phyloP scores from a whole-genome alignment of 2,888 invertebrate genomes.

The Trachelus troglodyta region DNA sequence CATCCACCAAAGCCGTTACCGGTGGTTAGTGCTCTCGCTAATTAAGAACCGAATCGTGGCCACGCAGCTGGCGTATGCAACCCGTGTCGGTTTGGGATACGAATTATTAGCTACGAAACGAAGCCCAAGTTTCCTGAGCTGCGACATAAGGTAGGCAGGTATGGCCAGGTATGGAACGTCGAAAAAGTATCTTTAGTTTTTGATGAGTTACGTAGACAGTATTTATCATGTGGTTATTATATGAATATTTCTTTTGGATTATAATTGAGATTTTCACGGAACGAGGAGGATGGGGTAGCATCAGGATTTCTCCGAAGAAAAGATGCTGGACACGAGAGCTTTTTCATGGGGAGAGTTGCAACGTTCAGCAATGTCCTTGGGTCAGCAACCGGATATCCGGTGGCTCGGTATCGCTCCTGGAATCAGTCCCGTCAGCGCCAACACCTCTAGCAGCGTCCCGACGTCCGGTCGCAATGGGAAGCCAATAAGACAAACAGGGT shows the following conservation, averaged over 20 bases:
- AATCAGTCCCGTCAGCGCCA: slow-evolving; percentile 60
- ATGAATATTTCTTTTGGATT: not conserved
- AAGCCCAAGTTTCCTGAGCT: not conserved
- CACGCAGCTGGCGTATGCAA: slow-evolving; percentile 41
- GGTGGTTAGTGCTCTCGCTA: slow-evolving; percentile 47
- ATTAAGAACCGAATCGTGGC: slow-evolving; percentile 52
- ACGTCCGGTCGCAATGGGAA: slow-evolving; percentile 5
- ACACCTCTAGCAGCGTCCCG: slow-evolving; percentile 10
- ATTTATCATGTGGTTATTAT: not conserved
- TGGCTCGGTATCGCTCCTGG: slow-evolving; percentile 57
- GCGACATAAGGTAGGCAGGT: not conserved
- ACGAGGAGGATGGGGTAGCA: not conserved
- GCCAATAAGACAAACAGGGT: slow-evolving; percentile 11
- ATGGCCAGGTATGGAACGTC: not conserved
- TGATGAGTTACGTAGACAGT: not conserved
- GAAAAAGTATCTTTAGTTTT: not conserved
- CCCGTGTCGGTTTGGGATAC: not conserved
- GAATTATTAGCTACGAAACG: not conserved
- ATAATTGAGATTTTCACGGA: not conserved
- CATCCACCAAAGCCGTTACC: slow-evolving; percentile 19
- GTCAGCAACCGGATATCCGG: slow-evolving; percentile 54
- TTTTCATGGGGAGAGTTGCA: slow-evolving; percentile 5
- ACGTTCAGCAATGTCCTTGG: slow-evolving; percentile 23
- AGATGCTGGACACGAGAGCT: slow-evolving; percentile 23
- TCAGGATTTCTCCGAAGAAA: slow-evolving; percentile 7